Conservation (phyloP, 2,888 invertebrate genomes). For the Spodoptera exigua region DNA sequence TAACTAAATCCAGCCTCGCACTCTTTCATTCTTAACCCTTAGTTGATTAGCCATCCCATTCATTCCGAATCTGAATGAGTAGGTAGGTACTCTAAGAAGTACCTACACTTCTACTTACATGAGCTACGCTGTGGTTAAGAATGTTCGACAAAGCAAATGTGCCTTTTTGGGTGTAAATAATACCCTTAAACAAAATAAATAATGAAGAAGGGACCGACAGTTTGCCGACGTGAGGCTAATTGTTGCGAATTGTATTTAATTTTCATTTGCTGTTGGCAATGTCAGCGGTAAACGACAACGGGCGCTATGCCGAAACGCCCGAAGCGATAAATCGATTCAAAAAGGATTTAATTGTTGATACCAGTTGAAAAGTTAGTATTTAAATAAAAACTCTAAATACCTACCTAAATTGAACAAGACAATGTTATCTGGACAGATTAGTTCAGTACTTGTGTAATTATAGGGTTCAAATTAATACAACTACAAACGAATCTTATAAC, state of each 20-base stretch:
- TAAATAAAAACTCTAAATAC: slow-evolving; percentile 7
- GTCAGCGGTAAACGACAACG: slow-evolving; percentile 55
- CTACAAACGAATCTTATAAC: too few species aligned
- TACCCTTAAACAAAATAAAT: slow-evolving; percentile 50
- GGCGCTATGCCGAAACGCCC: slow-evolving; percentile 40
- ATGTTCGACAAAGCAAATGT: slow-evolving; percentile 8
- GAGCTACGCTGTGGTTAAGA: slow-evolving; percentile 7
- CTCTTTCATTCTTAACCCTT: too few species aligned
- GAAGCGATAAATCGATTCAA: slow-evolving; percentile 50
- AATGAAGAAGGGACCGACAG: slow-evolving; percentile 46
- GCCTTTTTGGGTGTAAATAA: slow-evolving; percentile 25
- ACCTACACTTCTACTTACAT: too few species aligned
- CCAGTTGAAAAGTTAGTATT: slow-evolving; percentile 31
- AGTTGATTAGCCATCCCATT: too few species aligned
- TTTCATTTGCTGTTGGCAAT: slow-evolving; percentile 56
- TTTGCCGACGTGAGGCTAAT: slow-evolving; percentile 59
- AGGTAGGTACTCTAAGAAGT: too few species aligned
- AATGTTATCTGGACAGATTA: too few species aligned
- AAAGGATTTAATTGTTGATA: slow-evolving; percentile 40
- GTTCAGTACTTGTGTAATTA: too few species aligned
- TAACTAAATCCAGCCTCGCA: too few species aligned
- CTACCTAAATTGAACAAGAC: too few species aligned
- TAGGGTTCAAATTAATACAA: too few species aligned
- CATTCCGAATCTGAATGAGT: too few species aligned
- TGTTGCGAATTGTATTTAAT: slow-evolving; percentile 61